Conservation (phyloP, 2,113 vertebrate species). For the Spermophilus dauricus region DNA sequence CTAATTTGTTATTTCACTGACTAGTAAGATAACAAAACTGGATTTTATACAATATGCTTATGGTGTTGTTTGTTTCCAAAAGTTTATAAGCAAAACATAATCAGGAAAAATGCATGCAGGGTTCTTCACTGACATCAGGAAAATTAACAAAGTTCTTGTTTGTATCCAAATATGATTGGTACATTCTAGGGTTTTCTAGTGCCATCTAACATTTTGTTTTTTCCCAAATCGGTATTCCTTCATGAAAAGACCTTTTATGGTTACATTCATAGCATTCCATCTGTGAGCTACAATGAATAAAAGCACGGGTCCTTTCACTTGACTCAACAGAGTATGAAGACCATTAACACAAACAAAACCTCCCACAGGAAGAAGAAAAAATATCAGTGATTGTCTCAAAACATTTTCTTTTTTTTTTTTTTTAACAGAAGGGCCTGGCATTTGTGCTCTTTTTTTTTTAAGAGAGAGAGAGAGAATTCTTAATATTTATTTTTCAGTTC, state of each 20-base stretch:
- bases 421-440: no score
- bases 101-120: background rate
- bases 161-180: background rate
- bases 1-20: constrained; percentile 4
- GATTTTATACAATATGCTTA: constrained; percentile 54
- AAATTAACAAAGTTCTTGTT: constrained; percentile 31
- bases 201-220: constrained; percentile 78
- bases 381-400: constrained; percentile 78
- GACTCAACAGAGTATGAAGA: constrained; percentile 59
- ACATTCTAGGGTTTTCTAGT: constrained; percentile 62
- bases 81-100: background rate
- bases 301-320: constrained; percentile 75
- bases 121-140: background rate
- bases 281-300: constrained; percentile 65
- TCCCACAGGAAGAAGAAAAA: constrained; percentile 65
- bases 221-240: constrained; percentile 71
- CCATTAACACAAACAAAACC: background rate
- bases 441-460: no score
- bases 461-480: no score
- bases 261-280: constrained; percentile 76
- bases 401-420: constrained; percentile 16
- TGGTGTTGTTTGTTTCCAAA: constrained; percentile 67
- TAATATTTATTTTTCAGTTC: no score
- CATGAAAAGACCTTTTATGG: constrained; percentile 17
- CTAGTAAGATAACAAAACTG: background rate